Percentiles rank a stretch among this genome's conserved stretches.
Evolutionary conservation across 2,113 vertebrate species (phyloP).

Genomic region (Andinoacara biseriatus): DNA sequence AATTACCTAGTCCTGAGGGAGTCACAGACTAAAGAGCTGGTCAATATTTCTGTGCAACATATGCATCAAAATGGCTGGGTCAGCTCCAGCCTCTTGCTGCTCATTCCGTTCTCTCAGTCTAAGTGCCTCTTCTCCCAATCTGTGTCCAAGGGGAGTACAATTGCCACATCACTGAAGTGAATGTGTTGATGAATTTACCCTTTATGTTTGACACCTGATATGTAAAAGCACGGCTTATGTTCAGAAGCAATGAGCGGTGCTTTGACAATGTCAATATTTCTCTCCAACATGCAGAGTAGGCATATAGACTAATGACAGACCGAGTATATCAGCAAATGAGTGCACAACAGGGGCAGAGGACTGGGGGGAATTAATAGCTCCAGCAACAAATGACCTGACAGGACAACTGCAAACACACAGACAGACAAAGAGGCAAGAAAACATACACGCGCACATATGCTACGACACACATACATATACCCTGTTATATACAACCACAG

Average conservation of each 20-base stretch:
- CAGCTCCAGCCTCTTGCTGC: constrained; percentile 57
- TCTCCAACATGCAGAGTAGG: constrained; percentile 73
- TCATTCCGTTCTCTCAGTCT: constrained; percentile 32
- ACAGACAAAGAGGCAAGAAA: constrained; percentile 47
- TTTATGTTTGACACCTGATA: constrained; percentile 69
- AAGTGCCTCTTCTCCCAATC: constrained; percentile 64
- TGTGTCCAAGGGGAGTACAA: constrained; percentile 51
- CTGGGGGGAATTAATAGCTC: constrained; percentile 66
- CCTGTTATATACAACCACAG: neutral
- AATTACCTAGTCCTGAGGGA: constrained; percentile 77
- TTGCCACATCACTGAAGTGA: constrained; percentile 60
- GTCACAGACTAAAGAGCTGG: constrained; percentile 78
- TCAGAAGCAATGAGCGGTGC: constrained; percentile 58
- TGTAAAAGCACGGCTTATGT: constrained; percentile 57
- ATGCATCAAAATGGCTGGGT: constrained; percentile 76
- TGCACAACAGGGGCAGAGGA: constrained; percentile 63
- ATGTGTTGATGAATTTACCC: constrained; percentile 67
- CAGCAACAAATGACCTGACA: constrained; percentile 73
- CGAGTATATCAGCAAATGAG: constrained; percentile 71
- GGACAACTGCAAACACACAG: constrained; percentile 69
- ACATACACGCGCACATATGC: constrained; percentile 3
- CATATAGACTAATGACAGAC: constrained; percentile 69
- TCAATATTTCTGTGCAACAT: constrained; percentile 80
- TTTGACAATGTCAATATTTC: constrained; percentile 75
- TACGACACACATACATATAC: neutral